Conservation (phyloP, 37 sponge, comb jelly and placozoan species). For the Chondrilla cf. caribensis region DNA sequence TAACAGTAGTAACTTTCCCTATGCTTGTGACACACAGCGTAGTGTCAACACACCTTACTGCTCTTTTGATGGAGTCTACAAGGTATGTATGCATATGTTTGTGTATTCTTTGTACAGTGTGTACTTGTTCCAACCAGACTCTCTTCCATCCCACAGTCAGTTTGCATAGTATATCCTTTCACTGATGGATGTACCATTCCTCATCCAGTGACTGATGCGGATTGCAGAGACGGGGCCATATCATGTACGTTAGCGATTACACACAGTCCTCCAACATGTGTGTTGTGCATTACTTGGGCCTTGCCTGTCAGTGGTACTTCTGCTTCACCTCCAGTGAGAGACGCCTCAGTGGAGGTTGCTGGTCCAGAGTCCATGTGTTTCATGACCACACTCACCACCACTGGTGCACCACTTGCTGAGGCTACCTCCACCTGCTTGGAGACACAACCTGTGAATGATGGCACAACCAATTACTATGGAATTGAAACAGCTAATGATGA, state of each 20-base stretch:
- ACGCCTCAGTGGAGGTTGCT: background rate
- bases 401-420: background rate
- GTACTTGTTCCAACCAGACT: too few relatives aligned
- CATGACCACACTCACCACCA: background rate
- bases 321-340: too few relatives aligned
- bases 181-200: too few relatives aligned
- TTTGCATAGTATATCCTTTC: too few relatives aligned
- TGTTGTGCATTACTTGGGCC: too few relatives aligned
- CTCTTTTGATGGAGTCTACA: slow-evolving; percentile 11
- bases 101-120: background rate
- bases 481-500: background rate
- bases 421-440: background rate
- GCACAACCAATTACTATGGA: background rate
- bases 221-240: too few relatives aligned
- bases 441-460: background rate
- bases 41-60: background rate
- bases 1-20: slow-evolving; percentile 9
- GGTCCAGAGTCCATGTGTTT: background rate
- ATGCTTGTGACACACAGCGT: slow-evolving; percentile 12
- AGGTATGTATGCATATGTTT: background rate
- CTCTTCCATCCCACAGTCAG: too few relatives aligned
- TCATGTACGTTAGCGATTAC: too few relatives aligned
- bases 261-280: too few relatives aligned
- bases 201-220: too few relatives aligned
- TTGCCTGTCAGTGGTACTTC: too few relatives aligned